These are phyloP conservation scores for Drosophila bocqueti DNA, from an alignment of 1,140 invertebrate species.

Conservation along the genomic window DNA sequence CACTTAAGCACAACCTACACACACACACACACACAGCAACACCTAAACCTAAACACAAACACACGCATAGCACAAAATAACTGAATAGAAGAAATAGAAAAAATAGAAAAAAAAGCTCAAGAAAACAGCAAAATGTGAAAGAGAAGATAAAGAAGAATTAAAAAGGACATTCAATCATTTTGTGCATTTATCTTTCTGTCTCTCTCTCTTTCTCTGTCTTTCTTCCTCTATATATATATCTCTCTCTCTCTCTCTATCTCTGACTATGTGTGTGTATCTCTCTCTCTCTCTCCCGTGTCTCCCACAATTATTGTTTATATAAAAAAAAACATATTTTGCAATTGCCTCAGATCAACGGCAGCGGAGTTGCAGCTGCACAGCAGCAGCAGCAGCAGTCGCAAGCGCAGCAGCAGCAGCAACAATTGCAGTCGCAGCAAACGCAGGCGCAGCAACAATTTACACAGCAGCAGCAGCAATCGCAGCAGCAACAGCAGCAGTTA, in stretches of 20 bases:
- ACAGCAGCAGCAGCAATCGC: slow-evolving; percentile 29
- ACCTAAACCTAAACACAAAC: not conserved
- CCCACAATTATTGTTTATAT: slow-evolving; percentile 77
- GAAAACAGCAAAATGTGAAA: slow-evolving; percentile 35
- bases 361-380: slow-evolving; percentile 50
- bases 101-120: slow-evolving; percentile 9
- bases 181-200: slow-evolving; percentile 76
- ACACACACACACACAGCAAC: not conserved
- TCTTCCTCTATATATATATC: slow-evolving; percentile 26
- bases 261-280: slow-evolving; percentile 69
- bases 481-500: slow-evolving; percentile 29
- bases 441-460: slow-evolving; percentile 46
- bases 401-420: slow-evolving; percentile 51
- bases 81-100: slow-evolving; percentile 31
- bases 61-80: slow-evolving; percentile 31
- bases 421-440: slow-evolving; percentile 40
- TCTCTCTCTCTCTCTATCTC: slow-evolving; percentile 49
- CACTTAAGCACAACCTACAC: slow-evolving; percentile 19
- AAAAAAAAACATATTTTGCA: slow-evolving; percentile 50
- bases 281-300: slow-evolving; percentile 61
- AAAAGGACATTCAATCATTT: slow-evolving; percentile 69
- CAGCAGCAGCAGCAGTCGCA: slow-evolving; percentile 40
- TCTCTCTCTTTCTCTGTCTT: slow-evolving; percentile 59
- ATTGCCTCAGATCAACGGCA: slow-evolving; percentile 74
- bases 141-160: slow-evolving; percentile 2